These are phyloP conservation scores for Hippocampus abdominalis DNA, from an alignment of 2,113 vertebrate species.

Conservation along the genomic window DNA sequence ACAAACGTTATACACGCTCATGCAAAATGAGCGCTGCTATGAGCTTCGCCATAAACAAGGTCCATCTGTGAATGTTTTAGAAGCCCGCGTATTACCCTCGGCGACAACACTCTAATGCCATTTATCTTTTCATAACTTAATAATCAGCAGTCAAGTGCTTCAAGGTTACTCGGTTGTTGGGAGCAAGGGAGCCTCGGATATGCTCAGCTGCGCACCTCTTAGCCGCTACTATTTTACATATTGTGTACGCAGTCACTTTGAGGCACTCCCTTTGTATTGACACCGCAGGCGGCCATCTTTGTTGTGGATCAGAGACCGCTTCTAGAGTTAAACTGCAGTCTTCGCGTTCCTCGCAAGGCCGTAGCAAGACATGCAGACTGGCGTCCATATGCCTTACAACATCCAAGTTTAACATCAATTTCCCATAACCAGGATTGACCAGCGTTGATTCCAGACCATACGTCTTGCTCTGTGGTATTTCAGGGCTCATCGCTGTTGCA, in stretches of 20 bases:
- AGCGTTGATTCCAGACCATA: conserved; percentile 34
- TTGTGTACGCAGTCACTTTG: conserved; percentile 1
- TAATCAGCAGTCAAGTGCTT: conserved; percentile 12
- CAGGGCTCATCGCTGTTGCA: conserved; percentile 63
- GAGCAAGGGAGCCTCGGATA: conserved; percentile 19
- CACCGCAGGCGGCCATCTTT: conserved; percentile 56
- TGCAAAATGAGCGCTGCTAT: not conserved
- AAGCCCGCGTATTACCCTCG: not conserved
- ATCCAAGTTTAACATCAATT: not conserved
- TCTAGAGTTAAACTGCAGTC: not conserved
- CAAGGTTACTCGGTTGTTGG: conserved; percentile 22
- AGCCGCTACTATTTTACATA: conserved; percentile 20
- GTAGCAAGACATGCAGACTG: not conserved
- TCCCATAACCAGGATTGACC: conserved; percentile 8
- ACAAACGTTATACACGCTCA: not conserved
- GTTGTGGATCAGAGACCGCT: not conserved
- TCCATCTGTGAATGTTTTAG: not conserved
- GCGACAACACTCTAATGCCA: not conserved
- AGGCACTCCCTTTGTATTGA: conserved; percentile 27
- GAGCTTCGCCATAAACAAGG: not conserved
- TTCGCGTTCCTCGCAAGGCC: not conserved
- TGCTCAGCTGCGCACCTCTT: conserved; percentile 6
- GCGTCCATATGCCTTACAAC: not conserved
- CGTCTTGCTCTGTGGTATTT: conserved; percentile 57
- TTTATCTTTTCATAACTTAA: not conserved